phyloP scores from a whole-genome alignment of 2,113 vertebrate species.

The Oriolus oriolus region DNA sequence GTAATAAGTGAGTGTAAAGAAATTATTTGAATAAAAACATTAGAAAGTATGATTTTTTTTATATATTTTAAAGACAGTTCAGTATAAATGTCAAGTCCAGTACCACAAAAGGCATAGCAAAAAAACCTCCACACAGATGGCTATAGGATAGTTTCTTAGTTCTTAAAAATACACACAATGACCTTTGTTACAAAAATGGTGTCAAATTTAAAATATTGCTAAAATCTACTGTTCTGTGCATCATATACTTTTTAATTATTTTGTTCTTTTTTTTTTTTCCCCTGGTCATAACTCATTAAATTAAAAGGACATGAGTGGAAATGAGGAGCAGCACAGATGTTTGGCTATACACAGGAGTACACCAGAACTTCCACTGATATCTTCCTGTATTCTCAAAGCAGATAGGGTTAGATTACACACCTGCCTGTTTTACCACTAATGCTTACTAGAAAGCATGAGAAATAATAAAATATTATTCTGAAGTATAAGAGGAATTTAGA shows the following conservation, averaged over 20 bases:
- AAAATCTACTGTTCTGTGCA: background rate
- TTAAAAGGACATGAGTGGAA: background rate
- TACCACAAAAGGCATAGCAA: background rate
- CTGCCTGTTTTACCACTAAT: background rate
- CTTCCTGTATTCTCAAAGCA: background rate
- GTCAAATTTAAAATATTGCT: background rate
- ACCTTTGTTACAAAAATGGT: background rate
- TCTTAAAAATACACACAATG: background rate
- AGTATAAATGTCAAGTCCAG: background rate
- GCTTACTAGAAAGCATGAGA: background rate
- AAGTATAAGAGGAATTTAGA: background rate
- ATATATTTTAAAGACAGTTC: background rate
- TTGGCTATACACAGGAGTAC: background rate
- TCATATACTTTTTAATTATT: background rate
- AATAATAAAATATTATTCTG: background rate
- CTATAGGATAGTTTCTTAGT: background rate
- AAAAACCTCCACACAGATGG: rapidly evolving
- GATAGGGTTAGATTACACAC: background rate
- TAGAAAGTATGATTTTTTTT: background rate
- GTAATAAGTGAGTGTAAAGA: background rate
- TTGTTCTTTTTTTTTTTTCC: background rate
- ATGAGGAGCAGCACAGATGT: background rate
- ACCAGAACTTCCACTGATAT: background rate
- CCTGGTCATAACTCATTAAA: background rate
- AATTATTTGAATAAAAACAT: background rate